A percentile compares a stretch with the other conserved stretches of the same genome.
phyloP scores from a whole-genome alignment of 2,888 invertebrate species.

The Copidosoma aretas region DNA sequence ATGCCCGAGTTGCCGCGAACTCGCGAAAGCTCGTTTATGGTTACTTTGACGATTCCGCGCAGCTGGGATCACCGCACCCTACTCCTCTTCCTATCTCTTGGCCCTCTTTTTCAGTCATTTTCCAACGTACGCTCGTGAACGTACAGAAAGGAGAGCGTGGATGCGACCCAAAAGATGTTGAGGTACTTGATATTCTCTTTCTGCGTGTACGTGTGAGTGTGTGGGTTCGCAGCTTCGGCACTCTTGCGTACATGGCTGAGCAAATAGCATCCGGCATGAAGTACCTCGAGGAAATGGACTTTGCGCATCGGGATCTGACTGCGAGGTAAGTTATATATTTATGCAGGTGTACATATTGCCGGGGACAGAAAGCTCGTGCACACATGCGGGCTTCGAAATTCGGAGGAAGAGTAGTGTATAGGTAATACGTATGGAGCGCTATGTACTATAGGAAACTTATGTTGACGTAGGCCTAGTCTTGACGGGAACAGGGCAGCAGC shows the following conservation, averaged over 20 bases:
- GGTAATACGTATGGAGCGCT: too few species aligned
- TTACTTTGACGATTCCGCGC: not conserved
- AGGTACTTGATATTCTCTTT: conserved; percentile 3
- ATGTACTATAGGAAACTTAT: too few species aligned
- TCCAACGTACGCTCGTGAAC: not conserved
- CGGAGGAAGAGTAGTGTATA: too few species aligned
- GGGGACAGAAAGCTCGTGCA: too few species aligned
- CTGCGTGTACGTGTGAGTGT: conserved; percentile 8
- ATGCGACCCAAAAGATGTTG: not conserved
- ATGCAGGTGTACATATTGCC: not conserved
- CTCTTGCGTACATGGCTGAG: conserved; percentile 80
- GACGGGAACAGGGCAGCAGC: too few species aligned
- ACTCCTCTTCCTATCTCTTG: not conserved
- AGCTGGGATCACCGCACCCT: not conserved
- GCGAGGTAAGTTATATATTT: conserved; percentile 68
- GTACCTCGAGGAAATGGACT: conserved; percentile 85
- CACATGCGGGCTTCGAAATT: too few species aligned
- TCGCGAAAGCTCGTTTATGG: not conserved
- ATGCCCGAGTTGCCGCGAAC: too few species aligned
- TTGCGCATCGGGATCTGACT: conserved; percentile 89
- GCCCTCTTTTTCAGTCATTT: not conserved
- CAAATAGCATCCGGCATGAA: conserved; percentile 91
- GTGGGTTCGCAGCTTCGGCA: conserved; percentile 68
- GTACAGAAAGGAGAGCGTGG: not conserved
- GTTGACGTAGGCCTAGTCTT: too few species aligned